These are phyloP conservation scores for Dipus sagitta DNA, from an alignment of 2,797 vertebrate species.

Conservation along the genomic window DNA sequence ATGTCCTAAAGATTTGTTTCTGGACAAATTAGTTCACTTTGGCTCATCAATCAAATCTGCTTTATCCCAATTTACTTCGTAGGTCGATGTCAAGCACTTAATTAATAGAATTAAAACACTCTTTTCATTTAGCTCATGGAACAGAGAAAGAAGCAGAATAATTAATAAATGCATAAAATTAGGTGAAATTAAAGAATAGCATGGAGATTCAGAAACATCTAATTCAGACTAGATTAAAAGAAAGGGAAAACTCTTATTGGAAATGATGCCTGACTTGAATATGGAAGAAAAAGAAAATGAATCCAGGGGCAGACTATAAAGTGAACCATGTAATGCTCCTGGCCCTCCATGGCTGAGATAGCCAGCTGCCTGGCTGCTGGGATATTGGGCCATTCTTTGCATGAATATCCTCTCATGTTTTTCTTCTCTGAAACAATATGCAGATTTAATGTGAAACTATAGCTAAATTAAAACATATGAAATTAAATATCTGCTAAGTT, in stretches of 20 bases:
- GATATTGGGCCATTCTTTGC: background rate
- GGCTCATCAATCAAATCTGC: background rate
- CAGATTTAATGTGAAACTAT: background rate
- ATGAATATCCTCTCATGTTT: background rate
- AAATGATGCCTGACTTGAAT: background rate
- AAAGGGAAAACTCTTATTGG: background rate
- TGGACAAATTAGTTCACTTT: constrained; percentile 25
- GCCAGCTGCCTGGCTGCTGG: background rate
- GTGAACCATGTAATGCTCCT: background rate
- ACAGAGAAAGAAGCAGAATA: background rate
- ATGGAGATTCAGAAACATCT: background rate
- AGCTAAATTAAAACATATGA: background rate
- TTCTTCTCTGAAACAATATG: background rate
- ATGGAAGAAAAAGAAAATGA: background rate
- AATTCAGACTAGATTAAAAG: background rate
- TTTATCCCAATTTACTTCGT: background rate
- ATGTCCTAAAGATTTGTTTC: background rate
- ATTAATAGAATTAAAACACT: constrained; percentile 1
- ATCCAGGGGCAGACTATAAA: background rate
- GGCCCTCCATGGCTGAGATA: background rate
- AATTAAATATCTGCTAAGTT: background rate
- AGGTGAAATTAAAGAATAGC: background rate
- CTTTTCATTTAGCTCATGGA: constrained; percentile 10
- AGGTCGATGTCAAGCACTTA: background rate
- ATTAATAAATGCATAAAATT: background rate